phyloP scores from a whole-genome alignment of 2,888 invertebrate species.

The Heliconius hortense region DNA sequence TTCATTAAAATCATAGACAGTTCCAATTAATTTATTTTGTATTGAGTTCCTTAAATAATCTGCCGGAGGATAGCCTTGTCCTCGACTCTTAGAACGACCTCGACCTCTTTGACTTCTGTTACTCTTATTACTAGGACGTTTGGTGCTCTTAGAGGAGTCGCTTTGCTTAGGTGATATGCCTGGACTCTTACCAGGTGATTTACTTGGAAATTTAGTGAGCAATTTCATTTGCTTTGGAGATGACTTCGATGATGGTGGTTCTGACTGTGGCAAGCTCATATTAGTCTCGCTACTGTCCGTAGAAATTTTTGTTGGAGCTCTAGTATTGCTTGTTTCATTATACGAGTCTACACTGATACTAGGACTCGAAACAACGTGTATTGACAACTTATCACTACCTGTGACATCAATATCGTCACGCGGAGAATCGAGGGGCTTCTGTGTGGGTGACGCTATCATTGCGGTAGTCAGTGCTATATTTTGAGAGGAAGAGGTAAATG shows the following conservation, averaged over 20 bases:
- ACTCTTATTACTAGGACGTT: constrained; percentile 66
- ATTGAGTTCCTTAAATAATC: constrained; percentile 85
- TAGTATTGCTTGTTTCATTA: constrained; percentile 58
- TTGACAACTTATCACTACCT: constrained; percentile 67
- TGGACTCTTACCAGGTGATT: constrained; percentile 87
- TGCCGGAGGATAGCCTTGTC: constrained; percentile 61
- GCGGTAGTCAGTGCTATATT: constrained; percentile 91
- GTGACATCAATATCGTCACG: constrained; percentile 70
- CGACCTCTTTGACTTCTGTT: constrained; percentile 75
- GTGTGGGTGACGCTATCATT: constrained; percentile 87
- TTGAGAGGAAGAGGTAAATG: constrained; percentile 91
- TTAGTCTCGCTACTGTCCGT: constrained; percentile 67
- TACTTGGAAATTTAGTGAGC: constrained; percentile 83
- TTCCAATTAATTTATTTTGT: constrained; percentile 90
- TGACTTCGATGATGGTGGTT: constrained; percentile 68
- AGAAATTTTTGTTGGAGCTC: constrained; percentile 63
- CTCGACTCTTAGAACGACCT: constrained; percentile 76
- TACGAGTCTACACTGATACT: constrained; percentile 68
- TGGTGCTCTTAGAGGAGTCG: constrained; percentile 69
- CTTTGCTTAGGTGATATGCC: constrained; percentile 86
- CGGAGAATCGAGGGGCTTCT: constrained; percentile 73
- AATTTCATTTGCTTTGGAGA: constrained; percentile 78
- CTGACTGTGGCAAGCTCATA: constrained; percentile 58
- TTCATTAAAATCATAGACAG: constrained; percentile 94
- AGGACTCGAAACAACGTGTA: constrained; percentile 66